Evolutionary conservation across 2,888 invertebrate genomes (phyloP), one percentile per base, ranked within the genome.

Genomic region (Xylocampa areola): DNA sequence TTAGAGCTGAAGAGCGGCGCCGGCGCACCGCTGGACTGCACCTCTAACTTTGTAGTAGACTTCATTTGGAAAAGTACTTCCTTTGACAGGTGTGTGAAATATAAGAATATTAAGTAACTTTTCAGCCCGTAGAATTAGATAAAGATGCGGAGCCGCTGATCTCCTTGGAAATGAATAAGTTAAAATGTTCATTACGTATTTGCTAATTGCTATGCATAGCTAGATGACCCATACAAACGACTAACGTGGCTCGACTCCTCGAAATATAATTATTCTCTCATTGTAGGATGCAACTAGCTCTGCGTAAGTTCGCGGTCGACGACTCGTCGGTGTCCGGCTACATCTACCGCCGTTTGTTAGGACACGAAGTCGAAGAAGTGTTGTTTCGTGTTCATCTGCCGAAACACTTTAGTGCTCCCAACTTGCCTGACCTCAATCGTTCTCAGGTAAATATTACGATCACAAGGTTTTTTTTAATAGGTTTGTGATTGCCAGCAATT

Each of bases 41-140:
- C 97, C 41, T 97, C 98, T 73, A 98, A 98, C 91, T 99, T 99
- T 90, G 98, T 98, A 0, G 98, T 99, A 3, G 99, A 99, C 90
- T 99, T 99, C 88, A 99, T 99, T 44, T 99, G 99, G 99, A 99
- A 99, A 89, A 98, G 99, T 69, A 99, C 99, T 0, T 98, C 98
- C 19, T 99, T 99, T 89, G 99, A 99, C 90, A 96, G 97, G 97
- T 97, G 77, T 73, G 86, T 62, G 19, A 14, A 43, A 23, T 30
- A 23, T 29, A 53, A 35, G 4, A n/a, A n/a, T n/a, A n/a, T n/a
- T n/a, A n/a, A n/a, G n/a, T n/a, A n/a, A n/a, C n/a, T n/a, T n/a
- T n/a, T n/a, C n/a, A n/a, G n/a, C n/a, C n/a, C n/a, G n/a, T n/a
- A n/a, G n/a, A n/a, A n/a, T n/a, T n/a, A n/a, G n/a, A n/a, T n/a